Percentiles rank a stretch among this genome's conserved stretches.
These are phyloP conservation scores for Theonella swinhoei DNA, from an alignment of 37 sponge, comb jelly and placozoan species.

Conservation along the genomic window DNA sequence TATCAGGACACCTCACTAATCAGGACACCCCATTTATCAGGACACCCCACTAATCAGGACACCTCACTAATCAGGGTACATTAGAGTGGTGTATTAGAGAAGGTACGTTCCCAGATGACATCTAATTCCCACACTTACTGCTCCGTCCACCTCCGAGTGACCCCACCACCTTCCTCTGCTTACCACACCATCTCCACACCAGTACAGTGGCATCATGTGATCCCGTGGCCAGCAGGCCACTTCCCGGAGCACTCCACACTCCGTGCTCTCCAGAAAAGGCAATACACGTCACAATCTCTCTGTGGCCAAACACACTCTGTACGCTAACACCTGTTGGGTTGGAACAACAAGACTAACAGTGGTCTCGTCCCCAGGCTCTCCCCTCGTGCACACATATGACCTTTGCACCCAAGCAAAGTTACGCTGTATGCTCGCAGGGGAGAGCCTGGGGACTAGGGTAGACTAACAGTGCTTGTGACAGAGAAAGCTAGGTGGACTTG, in stretches of 20 bases:
- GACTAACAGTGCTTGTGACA: background rate
- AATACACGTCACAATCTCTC: conserved; percentile 77
- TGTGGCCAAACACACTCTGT: conserved; percentile 89
- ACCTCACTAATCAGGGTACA: too few species aligned
- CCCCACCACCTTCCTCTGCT: conserved; percentile 48
- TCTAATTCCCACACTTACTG: background rate
- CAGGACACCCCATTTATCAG: too few species aligned
- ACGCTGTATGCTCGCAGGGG: too few species aligned
- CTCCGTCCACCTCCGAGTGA: background rate
- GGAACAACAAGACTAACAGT: background rate
- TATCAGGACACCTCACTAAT: too few species aligned
- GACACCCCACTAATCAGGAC: too few species aligned
- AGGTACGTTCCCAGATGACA: background rate
- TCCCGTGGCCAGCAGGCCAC: conserved; percentile 75
- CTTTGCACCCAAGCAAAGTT: too few species aligned
- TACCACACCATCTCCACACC: conserved; percentile 85
- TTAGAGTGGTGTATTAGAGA: too few species aligned
- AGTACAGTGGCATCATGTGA: conserved; percentile 90
- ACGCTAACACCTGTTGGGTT: conserved; percentile 53
- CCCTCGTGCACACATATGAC: too few species aligned
- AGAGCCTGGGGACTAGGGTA: too few species aligned
- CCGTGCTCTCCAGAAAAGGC: conserved; percentile 56
- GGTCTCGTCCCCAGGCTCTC: too few species aligned
- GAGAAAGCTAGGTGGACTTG: background rate
- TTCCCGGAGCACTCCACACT: conserved; percentile 33